phyloP scores from a whole-genome alignment of 2,113 vertebrate species.

The Spheniscus mendiculus region DNA sequence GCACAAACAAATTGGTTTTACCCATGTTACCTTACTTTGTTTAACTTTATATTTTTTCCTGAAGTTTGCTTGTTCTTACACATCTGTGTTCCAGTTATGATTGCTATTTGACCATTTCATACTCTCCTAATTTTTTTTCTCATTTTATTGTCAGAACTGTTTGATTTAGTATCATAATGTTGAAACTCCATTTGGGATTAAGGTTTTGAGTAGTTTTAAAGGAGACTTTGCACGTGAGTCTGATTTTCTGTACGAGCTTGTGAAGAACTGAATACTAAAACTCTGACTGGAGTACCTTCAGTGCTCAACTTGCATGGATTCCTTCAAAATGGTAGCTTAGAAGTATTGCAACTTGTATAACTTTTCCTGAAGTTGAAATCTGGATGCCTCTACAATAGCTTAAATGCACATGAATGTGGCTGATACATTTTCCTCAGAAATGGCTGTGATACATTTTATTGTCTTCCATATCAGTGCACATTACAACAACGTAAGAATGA shows the following conservation, averaged over 20 bases:
- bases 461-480: not conserved
- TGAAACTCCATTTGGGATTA: not conserved
- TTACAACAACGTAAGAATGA: not conserved
- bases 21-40: not conserved
- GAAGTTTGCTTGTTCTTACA: not conserved
- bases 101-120: not conserved
- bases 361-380: not conserved
- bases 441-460: not conserved
- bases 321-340: not conserved
- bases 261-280: not conserved
- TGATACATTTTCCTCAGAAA: not conserved
- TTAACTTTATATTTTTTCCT: not conserved
- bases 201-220: not conserved
- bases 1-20: not conserved
- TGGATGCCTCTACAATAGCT: not conserved
- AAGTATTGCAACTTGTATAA: not conserved
- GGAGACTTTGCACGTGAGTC: not conserved
- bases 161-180: not conserved
- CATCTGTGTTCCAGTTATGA: not conserved
- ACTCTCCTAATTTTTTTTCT: not conserved
- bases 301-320: not conserved
- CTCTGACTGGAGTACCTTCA: not conserved
- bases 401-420: not conserved
- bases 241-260: not conserved
- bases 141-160: not conserved